phyloP scores from a whole-genome alignment of 1,140 invertebrate genomes.

The Macrobrachium nipponense region DNA sequence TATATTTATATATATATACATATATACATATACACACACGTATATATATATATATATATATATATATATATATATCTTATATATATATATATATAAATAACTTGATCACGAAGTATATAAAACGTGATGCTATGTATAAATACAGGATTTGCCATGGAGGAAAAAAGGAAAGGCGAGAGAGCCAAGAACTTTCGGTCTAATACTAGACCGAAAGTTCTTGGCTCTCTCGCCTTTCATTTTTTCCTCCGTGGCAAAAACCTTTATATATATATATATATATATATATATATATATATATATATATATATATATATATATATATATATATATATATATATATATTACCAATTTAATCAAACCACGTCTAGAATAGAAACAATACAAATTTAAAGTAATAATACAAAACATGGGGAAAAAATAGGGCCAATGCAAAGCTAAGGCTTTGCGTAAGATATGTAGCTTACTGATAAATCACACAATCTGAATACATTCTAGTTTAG shows the following conservation, averaged over 20 bases:
- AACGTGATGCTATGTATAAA: background rate
- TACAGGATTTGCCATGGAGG: too few relatives aligned
- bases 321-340: background rate
- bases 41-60: background rate
- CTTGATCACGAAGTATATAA: too few relatives aligned
- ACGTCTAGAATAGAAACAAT: background rate
- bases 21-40: background rate
- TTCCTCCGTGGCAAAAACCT: too few relatives aligned
- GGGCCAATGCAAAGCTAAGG: too few relatives aligned
- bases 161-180: too few relatives aligned
- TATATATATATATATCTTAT: background rate
- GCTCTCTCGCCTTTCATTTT: too few relatives aligned
- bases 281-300: background rate
- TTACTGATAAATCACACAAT: too few relatives aligned
- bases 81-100: slow-evolving; percentile 10
- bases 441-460: too few relatives aligned
- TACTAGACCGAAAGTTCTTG: too few relatives aligned
- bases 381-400: background rate
- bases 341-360: background rate
- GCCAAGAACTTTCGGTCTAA: too few relatives aligned
- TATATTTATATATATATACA: slow-evolving; percentile 3
- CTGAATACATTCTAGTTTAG: too few relatives aligned
- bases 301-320: slow-evolving; percentile 1
- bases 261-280: background rate
- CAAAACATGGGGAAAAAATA: too few relatives aligned